Conservation (phyloP, 1,140 invertebrate species). For the Onthophagus taurus region DNA sequence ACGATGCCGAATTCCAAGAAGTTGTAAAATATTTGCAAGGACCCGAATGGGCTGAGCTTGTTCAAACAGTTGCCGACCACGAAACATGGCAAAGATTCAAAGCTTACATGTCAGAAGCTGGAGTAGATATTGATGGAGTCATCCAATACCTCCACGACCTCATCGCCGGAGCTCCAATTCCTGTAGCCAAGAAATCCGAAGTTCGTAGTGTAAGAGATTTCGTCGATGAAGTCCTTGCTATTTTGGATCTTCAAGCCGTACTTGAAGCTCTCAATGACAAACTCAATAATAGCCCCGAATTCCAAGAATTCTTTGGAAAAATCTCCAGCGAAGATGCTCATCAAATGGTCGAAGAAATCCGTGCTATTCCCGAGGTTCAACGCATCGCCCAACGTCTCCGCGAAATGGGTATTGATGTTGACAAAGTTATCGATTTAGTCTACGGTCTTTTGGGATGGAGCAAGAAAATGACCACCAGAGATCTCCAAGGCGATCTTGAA, state of each 20-base stretch:
- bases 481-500: constrained; percentile 13
- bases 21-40: constrained; percentile 18
- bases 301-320: constrained; percentile 16
- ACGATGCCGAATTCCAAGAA: constrained; percentile 17
- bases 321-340: constrained; percentile 14
- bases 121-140: constrained; percentile 16
- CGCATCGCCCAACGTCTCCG: constrained; percentile 12
- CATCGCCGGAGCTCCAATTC: constrained; percentile 6
- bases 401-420: constrained; percentile 15
- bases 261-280: constrained; percentile 17
- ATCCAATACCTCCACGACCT: constrained; percentile 15
- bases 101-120: constrained; percentile 15
- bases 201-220: constrained; percentile 7
- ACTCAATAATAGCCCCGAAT: constrained; percentile 17
- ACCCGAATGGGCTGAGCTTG: constrained; percentile 16
- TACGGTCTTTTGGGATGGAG: constrained; percentile 21
- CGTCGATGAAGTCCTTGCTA: constrained; percentile 15
- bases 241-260: constrained; percentile 11
- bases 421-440: constrained; percentile 12
- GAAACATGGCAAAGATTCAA: constrained; percentile 15
- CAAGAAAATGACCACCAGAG: background rate
- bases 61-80: constrained; percentile 10
- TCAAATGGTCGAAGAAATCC: constrained; percentile 16
- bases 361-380: constrained; percentile 17
- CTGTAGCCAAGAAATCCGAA: background rate